phyloP scores from a whole-genome alignment of 2,113 vertebrate genomes.

The Nannospalax galili region DNA sequence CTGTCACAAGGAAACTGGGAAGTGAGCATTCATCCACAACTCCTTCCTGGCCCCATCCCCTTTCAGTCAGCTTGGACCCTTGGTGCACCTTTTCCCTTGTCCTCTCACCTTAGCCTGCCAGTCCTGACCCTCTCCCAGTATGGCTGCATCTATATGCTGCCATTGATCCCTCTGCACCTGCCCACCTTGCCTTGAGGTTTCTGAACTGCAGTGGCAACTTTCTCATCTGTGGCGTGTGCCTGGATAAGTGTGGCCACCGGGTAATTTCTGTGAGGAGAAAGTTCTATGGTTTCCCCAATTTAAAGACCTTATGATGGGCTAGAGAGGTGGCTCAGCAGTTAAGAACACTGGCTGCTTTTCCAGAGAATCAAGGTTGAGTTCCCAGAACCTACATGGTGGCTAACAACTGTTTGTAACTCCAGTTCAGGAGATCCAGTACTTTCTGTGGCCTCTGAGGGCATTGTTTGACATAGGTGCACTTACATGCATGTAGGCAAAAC shows the following conservation, averaged over 20 bases:
- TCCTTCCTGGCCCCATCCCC: not conserved
- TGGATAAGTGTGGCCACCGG: not conserved
- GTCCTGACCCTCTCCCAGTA: not conserved
- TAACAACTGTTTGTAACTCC: no score
- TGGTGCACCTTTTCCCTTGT: not conserved
- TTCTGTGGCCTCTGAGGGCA: no score
- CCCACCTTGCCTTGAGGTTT: not conserved
- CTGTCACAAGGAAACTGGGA: not conserved
- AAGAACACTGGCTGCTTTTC: no score
- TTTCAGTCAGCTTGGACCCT: not conserved
- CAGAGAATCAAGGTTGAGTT: no score
- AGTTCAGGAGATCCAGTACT: no score
- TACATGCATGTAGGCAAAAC: no score
- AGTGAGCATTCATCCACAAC: not conserved
- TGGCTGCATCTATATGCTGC: not conserved
- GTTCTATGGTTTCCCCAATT: not conserved
- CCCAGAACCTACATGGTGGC: no score
- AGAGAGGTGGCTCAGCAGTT: not conserved
- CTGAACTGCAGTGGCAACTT: not conserved
- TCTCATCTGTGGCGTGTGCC: not conserved
- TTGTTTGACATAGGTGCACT: no score
- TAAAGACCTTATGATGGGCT: not conserved
- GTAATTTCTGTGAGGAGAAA: not conserved
- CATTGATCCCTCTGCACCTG: not conserved
- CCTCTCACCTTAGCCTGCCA: not conserved